Conservation (phyloP, 2,888 invertebrate genomes). For the Sphaeridia pumilis region DNA sequence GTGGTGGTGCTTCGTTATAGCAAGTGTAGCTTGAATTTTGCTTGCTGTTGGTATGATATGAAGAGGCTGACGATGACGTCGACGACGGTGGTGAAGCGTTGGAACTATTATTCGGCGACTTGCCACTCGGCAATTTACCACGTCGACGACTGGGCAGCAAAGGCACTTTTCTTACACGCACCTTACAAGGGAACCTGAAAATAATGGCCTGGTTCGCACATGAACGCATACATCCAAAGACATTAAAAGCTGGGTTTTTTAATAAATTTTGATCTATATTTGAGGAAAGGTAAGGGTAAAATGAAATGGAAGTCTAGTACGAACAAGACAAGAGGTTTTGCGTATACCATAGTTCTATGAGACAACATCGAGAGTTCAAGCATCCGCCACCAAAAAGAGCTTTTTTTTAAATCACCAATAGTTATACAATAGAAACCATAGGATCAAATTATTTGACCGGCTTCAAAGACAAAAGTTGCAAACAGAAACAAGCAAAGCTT, state of each 20-base stretch:
- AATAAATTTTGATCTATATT: background rate
- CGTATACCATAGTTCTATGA: too few species aligned
- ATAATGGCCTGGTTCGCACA: constrained; percentile 25
- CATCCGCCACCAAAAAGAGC: background rate
- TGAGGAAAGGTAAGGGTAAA: background rate
- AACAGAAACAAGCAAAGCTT: constrained; percentile 3
- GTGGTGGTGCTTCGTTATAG: constrained; percentile 10
- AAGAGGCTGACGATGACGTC: background rate
- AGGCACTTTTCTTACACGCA: constrained; percentile 71
- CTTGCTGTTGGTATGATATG: background rate
- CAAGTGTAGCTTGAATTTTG: constrained; percentile 5
- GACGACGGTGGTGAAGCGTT: background rate
- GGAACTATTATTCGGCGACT: background rate
- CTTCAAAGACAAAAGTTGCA: background rate
- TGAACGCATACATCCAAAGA: constrained; percentile 20
- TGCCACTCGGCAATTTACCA: constrained; percentile 20
- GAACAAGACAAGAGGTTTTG: background rate
- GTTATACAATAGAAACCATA: background rate
- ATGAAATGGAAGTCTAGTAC: background rate
- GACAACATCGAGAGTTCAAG: too few species aligned
- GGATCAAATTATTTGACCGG: background rate
- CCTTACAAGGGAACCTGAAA: constrained; percentile 71
- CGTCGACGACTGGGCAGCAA: constrained; percentile 56
- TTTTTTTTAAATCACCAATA: background rate
- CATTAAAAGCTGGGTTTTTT: constrained; percentile 13